These are phyloP conservation scores for Nycteola revayana DNA, from an alignment of 2,888 invertebrate genomes.

Conservation along the genomic window DNA sequence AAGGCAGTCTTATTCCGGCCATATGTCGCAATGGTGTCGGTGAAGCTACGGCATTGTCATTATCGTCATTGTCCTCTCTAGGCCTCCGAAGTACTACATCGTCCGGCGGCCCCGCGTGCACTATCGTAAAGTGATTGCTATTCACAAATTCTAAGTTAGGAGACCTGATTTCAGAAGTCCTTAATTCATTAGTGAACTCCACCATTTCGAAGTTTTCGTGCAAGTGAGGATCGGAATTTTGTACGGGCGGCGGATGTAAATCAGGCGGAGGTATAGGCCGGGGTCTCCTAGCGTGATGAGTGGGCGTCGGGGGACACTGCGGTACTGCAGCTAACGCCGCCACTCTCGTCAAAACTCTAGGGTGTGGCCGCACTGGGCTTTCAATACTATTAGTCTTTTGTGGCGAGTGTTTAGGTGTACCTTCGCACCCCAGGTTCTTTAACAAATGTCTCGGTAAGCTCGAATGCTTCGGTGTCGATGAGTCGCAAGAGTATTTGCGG, in stretches of 20 bases:
- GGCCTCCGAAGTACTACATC: conserved; percentile 75
- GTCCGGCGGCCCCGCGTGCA: conserved; percentile 75
- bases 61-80: conserved; percentile 64
- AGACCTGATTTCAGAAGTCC: conserved; percentile 77
- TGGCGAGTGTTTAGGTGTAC: conserved; percentile 70
- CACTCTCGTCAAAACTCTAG: conserved; percentile 83
- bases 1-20: conserved; percentile 89
- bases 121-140: conserved; percentile 81
- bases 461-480: conserved; percentile 69
- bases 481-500: conserved; percentile 69
- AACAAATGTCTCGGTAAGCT: conserved; percentile 71
- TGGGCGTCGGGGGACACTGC: conserved; percentile 93
- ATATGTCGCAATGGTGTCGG: conserved; percentile 85
- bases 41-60: conserved; percentile 76
- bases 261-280: conserved; percentile 82
- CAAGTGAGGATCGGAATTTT: conserved; percentile 54
- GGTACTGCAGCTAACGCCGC: conserved; percentile 81
- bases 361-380: conserved; percentile 82
- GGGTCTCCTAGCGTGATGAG: conserved; percentile 89
- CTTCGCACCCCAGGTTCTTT: conserved; percentile 67
- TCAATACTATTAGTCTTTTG: conserved; percentile 52
- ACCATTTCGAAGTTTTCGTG: conserved; percentile 73
- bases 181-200: conserved; percentile 71
- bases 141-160: conserved; percentile 81
- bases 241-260: conserved; percentile 77